Evolutionary conservation across 2,113 vertebrate genomes (phyloP).

Genomic region (Chrysemys picta): DNA sequence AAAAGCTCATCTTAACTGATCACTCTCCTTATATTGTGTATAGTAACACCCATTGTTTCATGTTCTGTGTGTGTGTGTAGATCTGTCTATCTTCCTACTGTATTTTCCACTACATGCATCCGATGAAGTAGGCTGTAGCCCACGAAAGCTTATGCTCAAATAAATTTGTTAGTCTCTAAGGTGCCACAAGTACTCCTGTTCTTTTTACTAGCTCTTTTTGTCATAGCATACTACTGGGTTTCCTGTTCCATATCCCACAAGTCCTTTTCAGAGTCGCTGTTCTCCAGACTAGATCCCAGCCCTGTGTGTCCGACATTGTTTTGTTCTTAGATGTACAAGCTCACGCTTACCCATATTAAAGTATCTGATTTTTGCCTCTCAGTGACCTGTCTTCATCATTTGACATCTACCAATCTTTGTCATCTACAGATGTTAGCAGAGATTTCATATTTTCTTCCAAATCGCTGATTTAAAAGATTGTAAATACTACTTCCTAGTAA

Average conservation of each 20-base stretch:
- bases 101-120: too few relatives aligned
- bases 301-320: not conserved
- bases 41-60: too few relatives aligned
- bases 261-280: not conserved
- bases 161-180: too few relatives aligned
- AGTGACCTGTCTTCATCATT: too few relatives aligned
- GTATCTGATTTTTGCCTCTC: not conserved
- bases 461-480: not conserved
- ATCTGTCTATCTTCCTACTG: too few relatives aligned
- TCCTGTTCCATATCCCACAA: not conserved
- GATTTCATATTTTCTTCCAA: not conserved
- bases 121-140: too few relatives aligned
- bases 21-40: too few relatives aligned
- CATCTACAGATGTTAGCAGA: not conserved
- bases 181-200: too few relatives aligned
- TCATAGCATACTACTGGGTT: not conserved
- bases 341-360: not conserved
- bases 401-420: not conserved
- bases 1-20: too few relatives aligned
- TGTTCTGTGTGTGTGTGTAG: too few relatives aligned
- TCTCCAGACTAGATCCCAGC: not conserved
- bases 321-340: not conserved
- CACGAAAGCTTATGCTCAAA: too few relatives aligned
- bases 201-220: not conserved
- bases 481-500: not conserved